Evolutionary conservation across 2,888 invertebrate genomes (phyloP).

Genomic region (Pemphredon lugubris): DNA sequence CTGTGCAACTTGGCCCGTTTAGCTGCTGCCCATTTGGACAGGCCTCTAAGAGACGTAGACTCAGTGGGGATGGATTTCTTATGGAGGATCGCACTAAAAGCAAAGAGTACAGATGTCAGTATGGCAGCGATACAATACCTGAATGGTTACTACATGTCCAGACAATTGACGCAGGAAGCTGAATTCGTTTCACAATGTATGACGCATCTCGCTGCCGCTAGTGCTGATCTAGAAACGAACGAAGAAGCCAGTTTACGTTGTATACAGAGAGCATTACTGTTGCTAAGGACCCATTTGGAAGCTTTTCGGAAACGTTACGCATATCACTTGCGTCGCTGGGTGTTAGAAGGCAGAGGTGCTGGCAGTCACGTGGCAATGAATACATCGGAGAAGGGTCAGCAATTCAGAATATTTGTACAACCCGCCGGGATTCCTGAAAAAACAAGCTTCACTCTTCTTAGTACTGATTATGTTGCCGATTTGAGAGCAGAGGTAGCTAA

Average conservation of each 20-base stretch:
- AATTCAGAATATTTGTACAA: constrained; percentile 91
- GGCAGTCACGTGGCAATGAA: constrained; percentile 89
- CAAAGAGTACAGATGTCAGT: constrained; percentile 96
- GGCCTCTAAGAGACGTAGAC: constrained; percentile 82
- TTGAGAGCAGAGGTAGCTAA: constrained; percentile 96
- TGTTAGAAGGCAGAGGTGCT: constrained; percentile 90
- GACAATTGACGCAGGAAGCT: constrained; percentile 93
- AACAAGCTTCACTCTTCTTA: constrained; percentile 90
- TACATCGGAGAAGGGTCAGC: constrained; percentile 84
- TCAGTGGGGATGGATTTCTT: constrained; percentile 94
- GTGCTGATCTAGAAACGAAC: constrained; percentile 85
- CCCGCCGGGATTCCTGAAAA: constrained; percentile 94
- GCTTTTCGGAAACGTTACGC: constrained; percentile 94
- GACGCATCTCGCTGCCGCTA: constrained; percentile 93
- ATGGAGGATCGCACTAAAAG: constrained; percentile 96
- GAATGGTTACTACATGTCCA: constrained; percentile 96
- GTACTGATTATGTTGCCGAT: constrained; percentile 95
- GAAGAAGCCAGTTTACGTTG: constrained; percentile 92
- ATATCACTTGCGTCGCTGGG: constrained; percentile 94
- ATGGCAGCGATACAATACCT: constrained; percentile 97
- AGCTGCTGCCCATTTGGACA: constrained; percentile 85
- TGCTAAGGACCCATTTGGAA: constrained; percentile 96
- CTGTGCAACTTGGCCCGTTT: constrained; percentile 93
- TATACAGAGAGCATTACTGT: constrained; percentile 93
- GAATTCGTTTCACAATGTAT: constrained; percentile 97